Evolutionary conservation across 2,888 invertebrate genomes (phyloP), one percentile per base, ranked within the genome.

Genomic region (Drosophila quinaria): DNA sequence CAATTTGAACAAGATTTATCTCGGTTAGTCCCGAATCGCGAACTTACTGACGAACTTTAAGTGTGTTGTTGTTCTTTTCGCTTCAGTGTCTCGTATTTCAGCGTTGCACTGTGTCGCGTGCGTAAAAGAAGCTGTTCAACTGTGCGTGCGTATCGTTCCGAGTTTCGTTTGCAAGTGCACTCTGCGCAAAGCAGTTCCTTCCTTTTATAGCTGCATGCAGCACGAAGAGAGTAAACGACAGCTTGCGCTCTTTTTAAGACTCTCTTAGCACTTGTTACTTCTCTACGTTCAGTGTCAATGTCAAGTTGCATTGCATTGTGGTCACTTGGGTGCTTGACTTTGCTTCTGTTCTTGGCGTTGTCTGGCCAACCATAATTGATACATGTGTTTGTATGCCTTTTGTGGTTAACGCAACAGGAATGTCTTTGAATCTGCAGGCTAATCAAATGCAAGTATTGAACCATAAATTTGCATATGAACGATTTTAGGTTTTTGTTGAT

Each of bases 121-220:
- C 35, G 41, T 56, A 31, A n/a, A n/a, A 4, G 5, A 10, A 8
- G 11, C 8, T n/a, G 10, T 47, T 4, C 47, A 15, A 33, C 9
- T 9, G 5, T 17, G 15, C 17, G 49, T 68, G 44, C 37, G 39
- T 35, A 4, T 11, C 8, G 46, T n/a, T 9, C n/a, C 25, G 13
- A 50, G 44, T 17, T 51, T 52, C 13, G 54, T 25, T 52, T 35
- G 44, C 49, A 49, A 78, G 29, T 78, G 80, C 80, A 77, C 22
- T 54, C 42, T n/a, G 37, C 22, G 10, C 31, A 10, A 3, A 42
- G 13, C 52, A 41, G 39, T 41, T 31, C 0, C 31, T 6, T 17
- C 22, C 39, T 66, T 80, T 64, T 77, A 78, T 74, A 64, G 41
- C 29, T 17, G 6, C 41, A n/a, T 10, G 19, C 1, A 15, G 29